These are phyloP conservation scores for Anniella stebbinsi DNA, from an alignment of 2,797 vertebrate genomes.

Conservation along the genomic window DNA sequence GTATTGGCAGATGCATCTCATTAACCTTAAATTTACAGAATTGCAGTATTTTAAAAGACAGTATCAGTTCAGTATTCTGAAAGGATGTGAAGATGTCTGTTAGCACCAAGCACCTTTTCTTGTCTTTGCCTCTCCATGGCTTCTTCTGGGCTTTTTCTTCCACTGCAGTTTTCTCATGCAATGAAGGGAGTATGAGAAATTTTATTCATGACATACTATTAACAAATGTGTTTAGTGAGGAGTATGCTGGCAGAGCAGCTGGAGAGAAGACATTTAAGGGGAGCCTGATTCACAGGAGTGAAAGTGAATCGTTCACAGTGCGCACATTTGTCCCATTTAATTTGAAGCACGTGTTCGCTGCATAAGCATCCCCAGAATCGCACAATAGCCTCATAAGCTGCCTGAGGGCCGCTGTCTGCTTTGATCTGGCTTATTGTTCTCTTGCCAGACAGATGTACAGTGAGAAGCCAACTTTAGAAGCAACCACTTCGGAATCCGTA, in stretches of 20 bases:
- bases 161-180: conserved; percentile 25
- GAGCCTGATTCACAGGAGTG: background rate
- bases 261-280: conserved; percentile 29
- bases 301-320: conserved; percentile 40
- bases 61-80: background rate
- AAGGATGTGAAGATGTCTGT: background rate
- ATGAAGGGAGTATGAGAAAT: background rate
- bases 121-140: conserved; percentile 35
- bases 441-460: conserved; percentile 38
- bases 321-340: conserved; percentile 25
- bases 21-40: background rate
- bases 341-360: conserved; percentile 41
- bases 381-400: conserved; percentile 29
- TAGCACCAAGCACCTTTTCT: background rate
- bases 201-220: conserved; percentile 44
- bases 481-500: conserved; percentile 30
- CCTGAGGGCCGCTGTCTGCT: conserved; percentile 32
- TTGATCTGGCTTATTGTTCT: conserved; percentile 50
- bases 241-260: conserved; percentile 38
- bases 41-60: background rate
- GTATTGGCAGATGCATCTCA: background rate
- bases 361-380: conserved; percentile 37
- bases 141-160: conserved; percentile 27
- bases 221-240: conserved; percentile 40
- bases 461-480: conserved; percentile 44